Percentiles rank a stretch among this genome's conserved stretches.
phyloP scores from a whole-genome alignment of 2,888 invertebrate species.

The Orthonevra nobilis region DNA sequence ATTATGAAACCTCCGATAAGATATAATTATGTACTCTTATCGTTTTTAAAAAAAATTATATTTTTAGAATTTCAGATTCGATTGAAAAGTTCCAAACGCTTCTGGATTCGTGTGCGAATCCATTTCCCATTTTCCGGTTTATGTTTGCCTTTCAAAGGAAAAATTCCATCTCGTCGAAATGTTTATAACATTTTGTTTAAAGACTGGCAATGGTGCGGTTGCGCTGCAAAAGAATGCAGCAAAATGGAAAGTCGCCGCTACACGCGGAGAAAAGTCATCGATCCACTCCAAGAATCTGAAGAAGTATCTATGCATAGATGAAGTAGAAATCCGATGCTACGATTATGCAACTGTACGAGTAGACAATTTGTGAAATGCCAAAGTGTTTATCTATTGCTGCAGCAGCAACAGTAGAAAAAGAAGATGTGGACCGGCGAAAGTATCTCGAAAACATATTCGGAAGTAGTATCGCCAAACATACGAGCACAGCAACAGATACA shows the following conservation, averaged over 20 bases:
- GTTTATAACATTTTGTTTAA: constrained; percentile 48
- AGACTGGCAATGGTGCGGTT: constrained; percentile 39
- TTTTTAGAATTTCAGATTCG: too few species aligned
- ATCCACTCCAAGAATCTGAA: too few species aligned
- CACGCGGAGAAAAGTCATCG: constrained; percentile 6
- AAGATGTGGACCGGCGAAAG: constrained; percentile 59
- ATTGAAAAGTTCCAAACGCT: too few species aligned
- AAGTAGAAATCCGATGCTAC: constrained; percentile 28
- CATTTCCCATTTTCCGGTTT: too few species aligned
- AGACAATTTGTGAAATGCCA: constrained; percentile 39
- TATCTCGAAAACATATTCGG: constrained; percentile 39
- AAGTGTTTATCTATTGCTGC: constrained; percentile 27
- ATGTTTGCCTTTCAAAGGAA: too few species aligned
- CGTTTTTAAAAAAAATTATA: too few species aligned
- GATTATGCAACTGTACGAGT: constrained; percentile 54
- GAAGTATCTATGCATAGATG: neutral
- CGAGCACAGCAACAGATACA: neutral
- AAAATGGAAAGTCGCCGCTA: constrained; percentile 54
- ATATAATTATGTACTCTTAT: too few species aligned
- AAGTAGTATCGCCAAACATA: neutral
- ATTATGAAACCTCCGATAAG: too few species aligned
- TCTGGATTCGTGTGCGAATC: too few species aligned
- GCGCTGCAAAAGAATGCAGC: constrained; percentile 39
- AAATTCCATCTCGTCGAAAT: too few species aligned
- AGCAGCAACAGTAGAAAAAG: constrained; percentile 34